Evolutionary conservation across 1,140 invertebrate genomes (phyloP).

Genomic region (Drosophila ironensis): DNA sequence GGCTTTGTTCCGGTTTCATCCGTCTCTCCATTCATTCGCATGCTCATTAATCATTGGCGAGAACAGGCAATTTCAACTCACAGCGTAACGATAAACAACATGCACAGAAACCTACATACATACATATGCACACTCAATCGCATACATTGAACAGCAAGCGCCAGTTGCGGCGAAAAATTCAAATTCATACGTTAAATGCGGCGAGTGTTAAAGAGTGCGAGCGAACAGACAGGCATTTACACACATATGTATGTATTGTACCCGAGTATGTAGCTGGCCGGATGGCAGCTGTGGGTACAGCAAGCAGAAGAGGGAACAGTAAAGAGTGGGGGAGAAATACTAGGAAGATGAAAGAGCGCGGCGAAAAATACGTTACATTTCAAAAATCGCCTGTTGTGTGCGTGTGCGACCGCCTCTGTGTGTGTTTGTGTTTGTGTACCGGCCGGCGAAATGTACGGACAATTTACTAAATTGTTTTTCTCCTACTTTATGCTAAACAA

Average conservation of each 20-base stretch:
- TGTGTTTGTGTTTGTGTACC: slow-evolving; percentile 29
- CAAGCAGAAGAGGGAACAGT: slow-evolving; percentile 2
- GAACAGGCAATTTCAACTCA: slow-evolving; percentile 47
- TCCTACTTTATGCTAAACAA: background rate
- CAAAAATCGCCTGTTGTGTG: slow-evolving; percentile 32
- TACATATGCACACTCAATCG: background rate
- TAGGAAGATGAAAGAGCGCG: slow-evolving; percentile 63
- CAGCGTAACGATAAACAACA: slow-evolving; percentile 64
- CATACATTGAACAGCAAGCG: background rate
- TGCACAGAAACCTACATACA: slow-evolving; percentile 39
- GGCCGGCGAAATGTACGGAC: slow-evolving; percentile 53
- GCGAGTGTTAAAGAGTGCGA: slow-evolving; percentile 16
- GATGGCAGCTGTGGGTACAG: slow-evolving; percentile 9
- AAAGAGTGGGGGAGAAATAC: slow-evolving; percentile 50
- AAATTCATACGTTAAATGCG: slow-evolving; percentile 59
- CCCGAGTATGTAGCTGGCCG: too few species aligned
- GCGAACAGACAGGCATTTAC: slow-evolving; percentile 2
- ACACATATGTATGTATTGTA: too few species aligned
- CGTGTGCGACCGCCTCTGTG: background rate
- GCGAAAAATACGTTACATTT: slow-evolving; percentile 67
- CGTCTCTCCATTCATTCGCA: background rate
- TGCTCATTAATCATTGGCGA: slow-evolving; percentile 53
- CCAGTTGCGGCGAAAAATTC: slow-evolving; percentile 61
- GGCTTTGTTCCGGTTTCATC: slow-evolving; percentile 41
- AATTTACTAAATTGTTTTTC: slow-evolving; percentile 47